These are phyloP conservation scores for Metacarcinus magister DNA, from an alignment of 2,888 invertebrate species.

Conservation along the genomic window DNA sequence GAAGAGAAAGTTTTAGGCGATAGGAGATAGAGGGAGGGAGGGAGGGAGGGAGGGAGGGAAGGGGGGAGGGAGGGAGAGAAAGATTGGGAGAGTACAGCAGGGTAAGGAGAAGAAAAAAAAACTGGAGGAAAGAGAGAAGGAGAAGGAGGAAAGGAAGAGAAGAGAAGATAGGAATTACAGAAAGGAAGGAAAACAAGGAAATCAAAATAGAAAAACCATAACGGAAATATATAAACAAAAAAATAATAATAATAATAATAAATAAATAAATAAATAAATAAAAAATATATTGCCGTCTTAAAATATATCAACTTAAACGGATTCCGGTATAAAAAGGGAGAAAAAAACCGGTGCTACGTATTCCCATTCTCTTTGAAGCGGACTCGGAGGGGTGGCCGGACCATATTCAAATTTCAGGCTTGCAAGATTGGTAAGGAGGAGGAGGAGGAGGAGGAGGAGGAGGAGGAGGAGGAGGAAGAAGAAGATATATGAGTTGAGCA, in stretches of 20 bases:
- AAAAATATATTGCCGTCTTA: neutral
- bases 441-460: slow-evolving; percentile 27
- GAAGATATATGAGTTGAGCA: neutral
- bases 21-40: neutral
- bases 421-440: neutral
- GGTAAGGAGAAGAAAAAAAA: neutral
- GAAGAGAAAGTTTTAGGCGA: no score
- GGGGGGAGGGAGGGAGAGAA: neutral
- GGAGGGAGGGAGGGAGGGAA: neutral
- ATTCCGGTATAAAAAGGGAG: neutral
- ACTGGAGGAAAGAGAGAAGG: neutral
- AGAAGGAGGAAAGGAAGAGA: neutral
- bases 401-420: neutral
- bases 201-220: neutral
- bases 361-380: neutral
- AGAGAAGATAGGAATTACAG: neutral
- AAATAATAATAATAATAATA: neutral
- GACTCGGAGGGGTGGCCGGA: neutral
- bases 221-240: neutral
- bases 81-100: neutral
- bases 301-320: neutral
- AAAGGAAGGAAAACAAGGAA: neutral
- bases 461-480: neutral
- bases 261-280: neutral
- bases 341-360: neutral